Evolutionary conservation across 2,888 invertebrate genomes (phyloP).

Genomic region (Junonia oenone): DNA sequence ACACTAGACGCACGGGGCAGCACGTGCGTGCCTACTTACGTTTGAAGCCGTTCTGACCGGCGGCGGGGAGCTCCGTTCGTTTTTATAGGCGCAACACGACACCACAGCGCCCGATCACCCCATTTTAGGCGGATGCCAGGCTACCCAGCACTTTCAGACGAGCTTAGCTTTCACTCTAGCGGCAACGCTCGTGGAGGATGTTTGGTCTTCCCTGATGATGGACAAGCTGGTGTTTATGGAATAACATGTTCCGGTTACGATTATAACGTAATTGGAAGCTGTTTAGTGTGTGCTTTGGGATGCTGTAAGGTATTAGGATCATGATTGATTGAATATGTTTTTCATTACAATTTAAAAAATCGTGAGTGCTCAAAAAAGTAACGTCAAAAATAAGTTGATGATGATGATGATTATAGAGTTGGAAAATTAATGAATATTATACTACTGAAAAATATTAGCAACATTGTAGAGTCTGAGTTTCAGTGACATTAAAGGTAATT

Average conservation of each 20-base stretch:
- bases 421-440: too few relatives aligned
- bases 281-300: too few relatives aligned
- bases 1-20: constrained; percentile 43
- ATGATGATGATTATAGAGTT: too few relatives aligned
- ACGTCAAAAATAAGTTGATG: too few relatives aligned
- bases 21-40: constrained; percentile 86
- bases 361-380: too few relatives aligned
- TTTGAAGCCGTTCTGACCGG: constrained; percentile 98
- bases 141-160: constrained; percentile 65
- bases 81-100: constrained; percentile 92
- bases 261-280: constrained; percentile 10
- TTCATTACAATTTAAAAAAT: too few relatives aligned
- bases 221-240: too few relatives aligned
- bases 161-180: constrained; percentile 75
- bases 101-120: constrained; percentile 77
- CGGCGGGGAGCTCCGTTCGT: constrained; percentile 83
- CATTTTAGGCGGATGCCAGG: constrained; percentile 77
- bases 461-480: too few relatives aligned
- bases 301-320: too few relatives aligned
- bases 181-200: constrained; percentile 31
- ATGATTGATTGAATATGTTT: too few relatives aligned
- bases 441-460: too few relatives aligned
- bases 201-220: background rate
- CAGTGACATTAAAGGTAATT: too few relatives aligned
- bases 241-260: constrained; percentile 1